Evolutionary conservation across 23 tunicate species (phyloP).

Genomic region (Oikopleura dioica): DNA sequence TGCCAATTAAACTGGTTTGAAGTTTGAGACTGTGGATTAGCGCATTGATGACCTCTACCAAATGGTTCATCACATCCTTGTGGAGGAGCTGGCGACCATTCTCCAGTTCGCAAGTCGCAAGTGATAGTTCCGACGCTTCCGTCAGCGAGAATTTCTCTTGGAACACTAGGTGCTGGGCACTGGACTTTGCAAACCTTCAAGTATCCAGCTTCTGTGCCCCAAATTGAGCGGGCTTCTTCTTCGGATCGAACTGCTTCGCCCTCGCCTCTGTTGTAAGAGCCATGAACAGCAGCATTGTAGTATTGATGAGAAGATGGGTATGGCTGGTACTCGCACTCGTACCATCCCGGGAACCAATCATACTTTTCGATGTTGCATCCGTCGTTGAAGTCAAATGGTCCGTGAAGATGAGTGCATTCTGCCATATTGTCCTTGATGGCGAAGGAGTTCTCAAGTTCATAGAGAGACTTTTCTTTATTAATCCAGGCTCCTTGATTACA

Average conservation of each 20-base stretch:
- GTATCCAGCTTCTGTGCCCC: no score
- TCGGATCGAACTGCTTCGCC: no score
- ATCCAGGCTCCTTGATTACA: no score
- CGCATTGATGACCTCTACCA: neutral
- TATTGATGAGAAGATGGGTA: neutral
- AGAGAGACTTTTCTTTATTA: no score
- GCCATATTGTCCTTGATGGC: no score
- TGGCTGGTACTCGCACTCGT: neutral
- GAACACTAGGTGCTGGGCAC: neutral
- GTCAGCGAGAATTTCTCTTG: neutral
- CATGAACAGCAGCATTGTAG: neutral
- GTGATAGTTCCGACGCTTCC: neutral
- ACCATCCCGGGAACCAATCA: neutral
- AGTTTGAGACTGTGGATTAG: neutral
- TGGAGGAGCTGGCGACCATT: neutral
- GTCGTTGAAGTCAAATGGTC: no score
- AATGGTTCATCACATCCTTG: neutral
- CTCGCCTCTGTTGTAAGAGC: no score
- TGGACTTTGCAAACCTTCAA: neutral
- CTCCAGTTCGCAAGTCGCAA: neutral
- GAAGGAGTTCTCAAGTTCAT: no score
- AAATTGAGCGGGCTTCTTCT: no score
- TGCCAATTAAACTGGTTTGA: no score
- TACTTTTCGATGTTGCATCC: neutral
- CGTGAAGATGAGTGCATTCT: no score